phyloP scores from a whole-genome alignment of 2,113 vertebrate species.

The Dendropsophus ebraccatus region DNA sequence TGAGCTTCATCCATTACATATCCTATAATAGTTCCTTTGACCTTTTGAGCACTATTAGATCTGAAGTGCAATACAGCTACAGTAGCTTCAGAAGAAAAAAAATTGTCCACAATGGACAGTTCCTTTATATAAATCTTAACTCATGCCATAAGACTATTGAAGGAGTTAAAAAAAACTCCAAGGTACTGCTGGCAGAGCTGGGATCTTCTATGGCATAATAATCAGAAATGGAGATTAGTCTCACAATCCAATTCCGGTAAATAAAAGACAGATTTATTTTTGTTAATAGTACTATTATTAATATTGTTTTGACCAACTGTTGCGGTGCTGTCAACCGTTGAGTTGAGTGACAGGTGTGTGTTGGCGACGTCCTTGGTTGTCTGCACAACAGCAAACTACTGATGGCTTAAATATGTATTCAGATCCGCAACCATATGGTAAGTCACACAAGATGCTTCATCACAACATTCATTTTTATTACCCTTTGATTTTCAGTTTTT shows the following conservation, averaged over 20 bases:
- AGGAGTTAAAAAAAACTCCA: no score
- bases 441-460: conserved; percentile 3
- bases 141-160: neutral
- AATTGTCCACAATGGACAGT: neutral
- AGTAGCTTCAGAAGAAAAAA: no score
- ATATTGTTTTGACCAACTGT: conserved; percentile 19
- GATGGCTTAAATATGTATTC: conserved; percentile 28
- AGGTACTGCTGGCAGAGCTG: no score
- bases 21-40: no score
- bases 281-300: neutral
- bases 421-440: conserved; percentile 4
- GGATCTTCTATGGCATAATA: neutral
- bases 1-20: no score
- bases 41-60: no score
- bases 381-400: conserved; percentile 16
- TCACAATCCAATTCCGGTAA: neutral
- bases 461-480: conserved; percentile 24
- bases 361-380: neutral
- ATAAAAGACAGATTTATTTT: conserved; percentile 3
- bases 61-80: neutral
- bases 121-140: neutral
- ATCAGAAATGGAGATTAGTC: neutral
- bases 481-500: conserved; percentile 12
- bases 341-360: neutral
- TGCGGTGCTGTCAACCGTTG: neutral